Conservation (phyloP, 2,113 vertebrate genomes). For the Triplophysa siluroides region DNA sequence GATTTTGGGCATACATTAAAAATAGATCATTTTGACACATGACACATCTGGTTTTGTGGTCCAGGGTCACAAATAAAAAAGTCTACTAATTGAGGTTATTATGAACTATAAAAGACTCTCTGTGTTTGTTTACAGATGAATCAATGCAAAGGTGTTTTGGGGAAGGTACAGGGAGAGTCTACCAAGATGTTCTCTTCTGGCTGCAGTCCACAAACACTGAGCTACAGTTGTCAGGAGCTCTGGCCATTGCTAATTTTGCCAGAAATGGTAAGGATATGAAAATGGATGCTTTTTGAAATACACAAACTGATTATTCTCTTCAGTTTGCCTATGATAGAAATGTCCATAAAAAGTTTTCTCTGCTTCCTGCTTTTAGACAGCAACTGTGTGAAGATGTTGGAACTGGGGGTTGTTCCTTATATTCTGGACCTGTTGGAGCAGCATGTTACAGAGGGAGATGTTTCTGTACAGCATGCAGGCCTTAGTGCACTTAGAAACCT, state of each 20-base stretch:
- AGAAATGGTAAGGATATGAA: constrained; percentile 49
- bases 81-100: too few species aligned
- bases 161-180: constrained; percentile 67
- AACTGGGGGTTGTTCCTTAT: constrained; percentile 81
- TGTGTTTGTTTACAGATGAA: constrained; percentile 64
- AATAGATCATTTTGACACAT: too few species aligned
- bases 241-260: constrained; percentile 72
- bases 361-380: constrained; percentile 69
- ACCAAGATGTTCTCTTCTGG: constrained; percentile 70
- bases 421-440: constrained; percentile 83
- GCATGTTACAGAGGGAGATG: constrained; percentile 76
- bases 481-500: constrained; percentile 85
- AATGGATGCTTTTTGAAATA: neutral
- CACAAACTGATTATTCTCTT: too few species aligned
- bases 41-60: too few species aligned
- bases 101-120: neutral
- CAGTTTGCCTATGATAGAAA: neutral
- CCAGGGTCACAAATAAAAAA: too few species aligned
- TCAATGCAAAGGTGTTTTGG: constrained; percentile 75
- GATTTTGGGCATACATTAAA: too few species aligned
- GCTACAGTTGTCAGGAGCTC: constrained; percentile 70
- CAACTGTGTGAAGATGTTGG: constrained; percentile 84
- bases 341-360: neutral
- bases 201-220: constrained; percentile 71
- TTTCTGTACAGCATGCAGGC: constrained; percentile 84